These are phyloP conservation scores for Tachysurus vachellii DNA, from an alignment of 2,113 vertebrate species.

Conservation along the genomic window DNA sequence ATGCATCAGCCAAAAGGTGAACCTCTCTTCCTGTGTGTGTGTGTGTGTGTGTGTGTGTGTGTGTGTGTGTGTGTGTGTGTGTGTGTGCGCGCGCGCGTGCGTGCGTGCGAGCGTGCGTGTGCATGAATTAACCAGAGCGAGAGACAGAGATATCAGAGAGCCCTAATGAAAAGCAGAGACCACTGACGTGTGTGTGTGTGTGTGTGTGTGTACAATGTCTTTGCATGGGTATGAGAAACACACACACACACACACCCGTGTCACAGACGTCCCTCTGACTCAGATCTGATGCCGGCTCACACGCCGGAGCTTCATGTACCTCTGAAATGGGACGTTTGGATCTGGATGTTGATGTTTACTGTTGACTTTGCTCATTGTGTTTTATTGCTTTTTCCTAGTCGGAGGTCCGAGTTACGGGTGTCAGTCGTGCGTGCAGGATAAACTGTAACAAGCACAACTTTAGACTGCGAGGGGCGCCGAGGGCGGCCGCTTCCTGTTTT, in stretches of 20 bases:
- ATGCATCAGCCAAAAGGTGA: slow-evolving; percentile 44
- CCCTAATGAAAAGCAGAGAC: too few species aligned
- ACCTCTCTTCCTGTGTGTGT: slow-evolving; percentile 55
- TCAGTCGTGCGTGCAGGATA: neutral
- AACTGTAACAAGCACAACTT: neutral
- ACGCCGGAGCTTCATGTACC: neutral
- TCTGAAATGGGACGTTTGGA: neutral
- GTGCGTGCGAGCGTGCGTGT: slow-evolving; percentile 20
- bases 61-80: slow-evolving; percentile 44
- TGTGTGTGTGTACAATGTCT: neutral
- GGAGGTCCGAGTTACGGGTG: neutral
- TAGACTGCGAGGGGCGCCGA: neutral
- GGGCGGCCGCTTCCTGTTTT: neutral
- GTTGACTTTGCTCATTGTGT: neutral
- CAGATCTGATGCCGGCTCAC: neutral
- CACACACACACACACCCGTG: neutral
- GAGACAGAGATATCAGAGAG: neutral
- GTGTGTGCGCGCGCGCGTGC: neutral
- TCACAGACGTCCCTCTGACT: neutral
- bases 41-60: slow-evolving; percentile 23
- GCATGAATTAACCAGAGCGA: neutral
- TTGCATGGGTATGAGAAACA: neutral
- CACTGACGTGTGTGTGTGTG: neutral
- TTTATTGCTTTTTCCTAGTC: neutral
- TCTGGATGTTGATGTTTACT: neutral